These are phyloP conservation scores for Spizella passerina DNA, from an alignment of 2,797 vertebrate species.

Conservation along the genomic window DNA sequence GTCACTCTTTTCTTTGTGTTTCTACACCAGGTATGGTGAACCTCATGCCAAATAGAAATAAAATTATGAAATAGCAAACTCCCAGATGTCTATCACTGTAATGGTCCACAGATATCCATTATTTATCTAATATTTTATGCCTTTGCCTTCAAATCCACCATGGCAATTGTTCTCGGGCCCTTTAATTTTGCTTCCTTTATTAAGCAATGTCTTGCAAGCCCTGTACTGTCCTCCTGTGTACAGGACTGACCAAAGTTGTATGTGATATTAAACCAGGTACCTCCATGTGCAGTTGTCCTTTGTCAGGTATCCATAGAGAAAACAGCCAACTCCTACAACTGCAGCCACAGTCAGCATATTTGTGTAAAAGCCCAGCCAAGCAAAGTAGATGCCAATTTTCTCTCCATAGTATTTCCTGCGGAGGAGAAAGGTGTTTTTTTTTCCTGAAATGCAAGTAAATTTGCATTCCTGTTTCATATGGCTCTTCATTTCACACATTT, in stretches of 20 bases:
- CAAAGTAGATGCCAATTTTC: slow-evolving; percentile 94
- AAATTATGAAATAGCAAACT: neutral
- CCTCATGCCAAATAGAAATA: neutral
- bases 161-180: accelerated
- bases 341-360: slow-evolving; percentile 88
- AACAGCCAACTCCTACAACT: slow-evolving; percentile 86
- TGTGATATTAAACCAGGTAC: slow-evolving; percentile 61
- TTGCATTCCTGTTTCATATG: neutral
- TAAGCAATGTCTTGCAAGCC: neutral
- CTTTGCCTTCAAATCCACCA: neutral
- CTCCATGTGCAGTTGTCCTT: slow-evolving; percentile 92
- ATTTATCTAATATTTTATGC: neutral
- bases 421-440: neutral
- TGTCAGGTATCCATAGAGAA: slow-evolving; percentile 87
- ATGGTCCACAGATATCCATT: neutral
- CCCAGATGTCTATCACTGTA: neutral
- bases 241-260: neutral
- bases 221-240: neutral
- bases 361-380: slow-evolving; percentile 94
- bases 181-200: neutral
- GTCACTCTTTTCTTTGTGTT: neutral
- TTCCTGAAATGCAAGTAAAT: neutral
- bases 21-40: neutral
- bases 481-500: neutral
- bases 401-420: slow-evolving; percentile 93